phyloP scores from a whole-genome alignment of 2,888 invertebrate species.

The Xylocampa areola region DNA sequence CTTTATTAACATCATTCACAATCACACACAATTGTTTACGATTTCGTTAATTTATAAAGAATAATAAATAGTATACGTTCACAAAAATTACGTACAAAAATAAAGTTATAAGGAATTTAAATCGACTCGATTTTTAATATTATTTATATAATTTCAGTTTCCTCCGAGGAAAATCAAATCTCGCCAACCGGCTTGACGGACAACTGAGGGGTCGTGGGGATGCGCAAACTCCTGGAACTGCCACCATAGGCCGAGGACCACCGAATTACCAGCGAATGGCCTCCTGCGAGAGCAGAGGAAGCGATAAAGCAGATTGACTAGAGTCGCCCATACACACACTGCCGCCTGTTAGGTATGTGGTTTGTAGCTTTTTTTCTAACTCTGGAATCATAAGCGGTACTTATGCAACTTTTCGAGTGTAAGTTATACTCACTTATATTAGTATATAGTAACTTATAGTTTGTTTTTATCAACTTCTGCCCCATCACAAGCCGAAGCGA shows the following conservation, averaged over 20 bases:
- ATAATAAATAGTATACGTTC: no score
- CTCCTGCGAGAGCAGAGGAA: constrained; percentile 94
- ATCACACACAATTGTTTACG: no score
- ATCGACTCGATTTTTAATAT: not conserved
- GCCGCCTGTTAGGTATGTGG: constrained; percentile 80
- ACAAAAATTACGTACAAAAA: no score
- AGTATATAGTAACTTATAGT: no score
- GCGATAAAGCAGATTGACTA: constrained; percentile 96
- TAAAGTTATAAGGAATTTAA: not conserved
- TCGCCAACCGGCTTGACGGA: constrained; percentile 83
- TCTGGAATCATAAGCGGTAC: no score
- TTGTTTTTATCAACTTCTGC: no score
- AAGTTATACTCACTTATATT: no score
- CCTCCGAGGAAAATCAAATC: constrained; percentile 95
- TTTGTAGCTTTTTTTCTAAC: not conserved
- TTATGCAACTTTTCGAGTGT: no score
- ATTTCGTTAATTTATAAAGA: no score
- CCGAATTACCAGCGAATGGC: constrained; percentile 96
- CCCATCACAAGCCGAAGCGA: no score
- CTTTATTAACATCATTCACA: no score
- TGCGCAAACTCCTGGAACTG: constrained; percentile 93
- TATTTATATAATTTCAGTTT: constrained; percentile 91
- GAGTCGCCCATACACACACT: constrained; percentile 91
- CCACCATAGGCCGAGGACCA: constrained; percentile 91
- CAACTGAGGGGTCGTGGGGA: constrained; percentile 88